phyloP scores from a whole-genome alignment of 2,113 vertebrate species.

The Archilochus colubris region DNA sequence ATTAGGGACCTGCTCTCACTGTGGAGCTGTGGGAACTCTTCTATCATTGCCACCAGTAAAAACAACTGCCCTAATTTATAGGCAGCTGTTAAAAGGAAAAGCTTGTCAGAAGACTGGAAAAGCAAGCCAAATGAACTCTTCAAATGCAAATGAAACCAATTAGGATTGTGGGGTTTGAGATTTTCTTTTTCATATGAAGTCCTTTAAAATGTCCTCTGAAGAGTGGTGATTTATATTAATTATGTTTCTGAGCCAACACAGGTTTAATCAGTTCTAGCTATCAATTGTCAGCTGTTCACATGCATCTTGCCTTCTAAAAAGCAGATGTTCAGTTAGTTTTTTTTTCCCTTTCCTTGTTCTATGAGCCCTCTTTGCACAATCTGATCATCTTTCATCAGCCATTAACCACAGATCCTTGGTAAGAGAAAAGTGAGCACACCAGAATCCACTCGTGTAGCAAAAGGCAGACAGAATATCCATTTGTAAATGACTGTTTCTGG shows the following conservation, averaged over 20 bases:
- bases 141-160: conserved; percentile 51
- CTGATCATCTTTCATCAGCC: not conserved
- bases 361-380: not conserved
- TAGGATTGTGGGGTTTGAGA: not conserved
- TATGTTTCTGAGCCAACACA: not conserved
- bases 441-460: not conserved
- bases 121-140: conserved; percentile 42
- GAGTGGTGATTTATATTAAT: conserved; percentile 14
- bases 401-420: not conserved
- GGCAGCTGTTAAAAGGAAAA: conserved; percentile 51
- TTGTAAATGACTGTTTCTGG: not conserved
- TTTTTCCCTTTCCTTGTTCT: not conserved
- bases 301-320: not conserved
- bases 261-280: conserved; percentile 29
- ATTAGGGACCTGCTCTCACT: not conserved
- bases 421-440: not conserved
- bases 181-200: not conserved
- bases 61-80: conserved; percentile 50
- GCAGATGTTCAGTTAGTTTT: not conserved
- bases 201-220: conserved; percentile 38
- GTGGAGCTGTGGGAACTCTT: conserved; percentile 22
- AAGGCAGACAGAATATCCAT: not conserved
- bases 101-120: conserved; percentile 34
- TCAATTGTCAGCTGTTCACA: not conserved
- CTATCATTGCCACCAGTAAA: not conserved